Evolutionary conservation across 2,113 vertebrate species (phyloP), one percentile per base, ranked within the genome.

Genomic region (Leptodactylus fuscus): DNA sequence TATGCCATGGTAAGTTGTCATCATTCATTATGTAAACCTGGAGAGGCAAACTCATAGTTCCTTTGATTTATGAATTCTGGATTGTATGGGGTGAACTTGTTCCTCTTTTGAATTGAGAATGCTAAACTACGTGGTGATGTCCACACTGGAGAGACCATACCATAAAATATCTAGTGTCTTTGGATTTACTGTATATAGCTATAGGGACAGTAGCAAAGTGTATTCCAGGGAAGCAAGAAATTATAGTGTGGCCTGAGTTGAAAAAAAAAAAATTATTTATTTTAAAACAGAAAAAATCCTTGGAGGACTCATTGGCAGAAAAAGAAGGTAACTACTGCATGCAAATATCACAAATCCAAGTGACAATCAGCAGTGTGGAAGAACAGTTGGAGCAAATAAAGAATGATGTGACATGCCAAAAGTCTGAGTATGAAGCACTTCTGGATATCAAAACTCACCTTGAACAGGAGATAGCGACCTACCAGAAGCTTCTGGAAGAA

Each of bases 391-490:
- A 85, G 0, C 92, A 95, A 22, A 90, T 96, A 27, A 92, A 92
- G 2, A 87, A 60, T 0, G 94, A 96, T 65, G 92, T 90, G 22
- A 93, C 94, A 87, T 91, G 92, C 34, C 95, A 96, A 92, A 92
- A 88, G 53, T 87, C 93, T 10, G 92, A 94, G 11, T 97, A 95
- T 82, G 71, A 89, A n/a, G 82, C 82, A 18, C 93, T 97, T 12
- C 91, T 97, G 75, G 92, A 94, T 0, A 92, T 95, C 91, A 96
- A 97, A 83, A 93, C 90, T 62, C 88, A 91, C 18, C 87, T 97
- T 91, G 95, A 97, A 90, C 87, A 94, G 90, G 96, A 97, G 92
- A 97, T 97, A 38, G 87, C 93, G 0, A 95, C 94, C 80, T 97
- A 97, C 91, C 90, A 89, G 48, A 91, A 90, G 81, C 94, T 97